Conservation (phyloP, 1,140 invertebrate genomes). For the Diorhabda carinulata region DNA sequence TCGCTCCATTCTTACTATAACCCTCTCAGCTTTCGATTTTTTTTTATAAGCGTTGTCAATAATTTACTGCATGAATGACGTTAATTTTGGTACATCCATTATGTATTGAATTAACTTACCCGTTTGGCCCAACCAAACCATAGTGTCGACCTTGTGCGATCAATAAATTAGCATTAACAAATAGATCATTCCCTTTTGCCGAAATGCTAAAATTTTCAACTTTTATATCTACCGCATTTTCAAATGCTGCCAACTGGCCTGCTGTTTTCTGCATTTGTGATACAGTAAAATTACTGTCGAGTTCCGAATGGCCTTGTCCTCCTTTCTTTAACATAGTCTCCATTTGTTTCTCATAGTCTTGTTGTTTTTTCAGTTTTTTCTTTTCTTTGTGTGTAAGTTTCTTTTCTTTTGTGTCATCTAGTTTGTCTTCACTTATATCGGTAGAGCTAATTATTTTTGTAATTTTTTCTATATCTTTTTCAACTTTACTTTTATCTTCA, state of each 20-base stretch:
- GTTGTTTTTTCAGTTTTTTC: slow-evolving; percentile 90
- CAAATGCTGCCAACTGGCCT: slow-evolving; percentile 77
- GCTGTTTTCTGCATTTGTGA: slow-evolving; percentile 88
- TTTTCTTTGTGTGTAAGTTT: slow-evolving; percentile 92
- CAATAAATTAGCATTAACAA: slow-evolving; percentile 92
- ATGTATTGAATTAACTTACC: slow-evolving; percentile 53
- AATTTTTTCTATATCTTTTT: slow-evolving; percentile 27
- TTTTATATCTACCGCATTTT: slow-evolving; percentile 97
- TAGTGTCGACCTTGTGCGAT: slow-evolving; percentile 94
- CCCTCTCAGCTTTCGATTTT: no score
- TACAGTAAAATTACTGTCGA: slow-evolving; percentile 93
- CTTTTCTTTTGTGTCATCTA: slow-evolving; percentile 50
- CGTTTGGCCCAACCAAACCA: slow-evolving; percentile 97
- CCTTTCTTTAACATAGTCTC: slow-evolving; percentile 84
- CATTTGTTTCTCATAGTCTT: slow-evolving; percentile 89
- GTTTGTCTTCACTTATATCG: slow-evolving; percentile 26
- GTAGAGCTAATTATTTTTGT: slow-evolving; percentile 30
- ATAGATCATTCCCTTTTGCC: slow-evolving; percentile 95
- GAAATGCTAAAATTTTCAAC: slow-evolving; percentile 98
- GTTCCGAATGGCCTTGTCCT: slow-evolving; percentile 79
- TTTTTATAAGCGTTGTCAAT: no score
- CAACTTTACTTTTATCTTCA: slow-evolving; percentile 1
- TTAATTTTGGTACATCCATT: no score
- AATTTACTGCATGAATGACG: no score
- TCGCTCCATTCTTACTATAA: not conserved